These are phyloP conservation scores for Lasius fuliginosus DNA, from an alignment of 2,888 invertebrate genomes.

Conservation along the genomic window DNA sequence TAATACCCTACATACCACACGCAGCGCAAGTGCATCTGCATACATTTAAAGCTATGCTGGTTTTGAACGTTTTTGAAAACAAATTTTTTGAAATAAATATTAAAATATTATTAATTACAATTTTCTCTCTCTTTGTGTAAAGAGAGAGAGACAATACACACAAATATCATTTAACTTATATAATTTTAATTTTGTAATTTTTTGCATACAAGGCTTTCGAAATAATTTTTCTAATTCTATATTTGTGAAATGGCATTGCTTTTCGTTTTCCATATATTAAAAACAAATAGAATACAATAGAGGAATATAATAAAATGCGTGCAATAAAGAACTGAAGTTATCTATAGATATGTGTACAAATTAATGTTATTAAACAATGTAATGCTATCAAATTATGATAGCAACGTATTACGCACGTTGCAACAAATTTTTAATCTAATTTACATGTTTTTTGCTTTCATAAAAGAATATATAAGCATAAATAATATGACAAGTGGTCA, in stretches of 20 bases:
- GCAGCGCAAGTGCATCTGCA: not conserved
- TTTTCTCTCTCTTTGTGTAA: not conserved
- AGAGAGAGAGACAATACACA: not conserved
- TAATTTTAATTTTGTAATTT: not conserved
- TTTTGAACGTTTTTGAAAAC: not conserved
- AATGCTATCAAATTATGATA: conserved; percentile 8
- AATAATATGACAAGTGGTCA: not conserved
- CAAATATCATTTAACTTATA: conserved; percentile 18
- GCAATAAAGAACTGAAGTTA: conserved; percentile 26
- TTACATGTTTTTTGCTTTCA: not conserved
- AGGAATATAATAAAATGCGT: conserved; percentile 32
- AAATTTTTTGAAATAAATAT: conserved; percentile 21
- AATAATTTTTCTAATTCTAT: not conserved
- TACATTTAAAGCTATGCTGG: conserved; percentile 22
- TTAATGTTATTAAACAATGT: conserved; percentile 11
- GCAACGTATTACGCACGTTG: conserved; percentile 32
- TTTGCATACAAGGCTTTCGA: not conserved
- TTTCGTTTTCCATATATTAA: not conserved
- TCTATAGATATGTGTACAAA: conserved; percentile 23
- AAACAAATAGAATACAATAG: not conserved
- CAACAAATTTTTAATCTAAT: not conserved
- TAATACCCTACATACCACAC: conserved; percentile 18
- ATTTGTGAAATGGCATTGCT: not conserved
- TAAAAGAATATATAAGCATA: conserved; percentile 5
- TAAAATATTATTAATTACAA: conserved; percentile 20